Conservation (phyloP, 2,113 vertebrate genomes). For the Dipodomys spectabilis region DNA sequence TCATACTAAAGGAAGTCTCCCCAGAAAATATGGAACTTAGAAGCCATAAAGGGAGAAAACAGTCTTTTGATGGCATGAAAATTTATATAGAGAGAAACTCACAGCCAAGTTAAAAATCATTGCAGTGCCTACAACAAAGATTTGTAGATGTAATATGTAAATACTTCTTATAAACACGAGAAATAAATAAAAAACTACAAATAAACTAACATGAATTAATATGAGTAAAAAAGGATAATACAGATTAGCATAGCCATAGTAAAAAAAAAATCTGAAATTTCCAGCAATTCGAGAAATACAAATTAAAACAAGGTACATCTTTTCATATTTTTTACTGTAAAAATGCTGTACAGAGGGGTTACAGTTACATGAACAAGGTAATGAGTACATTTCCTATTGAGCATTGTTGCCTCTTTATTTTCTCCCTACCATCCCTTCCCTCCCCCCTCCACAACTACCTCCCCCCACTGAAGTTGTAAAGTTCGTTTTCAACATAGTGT, state of each 20-base stretch:
- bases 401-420: no score
- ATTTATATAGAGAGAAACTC: conserved; percentile 7
- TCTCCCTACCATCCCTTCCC: no score
- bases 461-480: no score
- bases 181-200: conserved; percentile 11
- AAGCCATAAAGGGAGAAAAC: neutral
- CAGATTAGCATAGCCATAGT: neutral
- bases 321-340: neutral
- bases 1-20: neutral
- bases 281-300: neutral
- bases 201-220: neutral
- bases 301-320: neutral
- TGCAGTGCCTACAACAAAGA: neutral
- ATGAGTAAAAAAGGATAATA: conserved; percentile 26
- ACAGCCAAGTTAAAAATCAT: neutral
- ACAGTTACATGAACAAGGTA: no score
- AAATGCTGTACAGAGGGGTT: no score
- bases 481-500: no score
- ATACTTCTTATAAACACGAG: conserved; percentile 22
- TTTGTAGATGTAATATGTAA: neutral
- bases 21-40: neutral
- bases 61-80: conserved; percentile 8
- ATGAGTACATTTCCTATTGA: no score
- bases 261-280: conserved; percentile 13
- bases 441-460: no score